Conservation (phyloP, 2,888 invertebrate species). For the Bhutanitis thaidina region DNA sequence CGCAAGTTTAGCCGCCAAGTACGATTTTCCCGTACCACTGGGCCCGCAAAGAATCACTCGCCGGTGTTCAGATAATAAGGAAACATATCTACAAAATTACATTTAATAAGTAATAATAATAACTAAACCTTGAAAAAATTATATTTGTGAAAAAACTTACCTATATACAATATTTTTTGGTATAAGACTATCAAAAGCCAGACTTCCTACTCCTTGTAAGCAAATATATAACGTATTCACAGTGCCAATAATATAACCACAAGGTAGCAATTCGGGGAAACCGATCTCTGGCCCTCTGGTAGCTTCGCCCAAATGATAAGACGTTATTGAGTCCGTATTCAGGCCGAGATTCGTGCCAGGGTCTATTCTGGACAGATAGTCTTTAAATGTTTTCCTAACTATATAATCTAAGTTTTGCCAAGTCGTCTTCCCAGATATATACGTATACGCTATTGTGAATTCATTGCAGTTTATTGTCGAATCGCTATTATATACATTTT, state of each 20-base stretch:
- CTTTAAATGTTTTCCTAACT: constrained; percentile 95
- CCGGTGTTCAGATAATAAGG: constrained; percentile 94
- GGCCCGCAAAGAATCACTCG: constrained; percentile 97
- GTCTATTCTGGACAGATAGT: constrained; percentile 95
- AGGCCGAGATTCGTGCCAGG: constrained; percentile 93
- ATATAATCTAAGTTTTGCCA: constrained; percentile 97
- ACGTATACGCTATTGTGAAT: constrained; percentile 92
- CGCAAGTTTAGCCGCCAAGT: constrained; percentile 95
- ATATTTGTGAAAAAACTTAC: constrained; percentile 44
- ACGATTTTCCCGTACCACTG: constrained; percentile 97
- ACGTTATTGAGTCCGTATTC: constrained; percentile 92
- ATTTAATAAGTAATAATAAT: constrained; percentile 8
- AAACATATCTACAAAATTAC: constrained; percentile 81
- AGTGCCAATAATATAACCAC: constrained; percentile 95
- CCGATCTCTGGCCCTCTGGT: constrained; percentile 89
- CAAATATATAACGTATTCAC: constrained; percentile 93
- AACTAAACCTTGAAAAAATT: not conserved
- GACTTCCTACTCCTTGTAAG: constrained; percentile 89
- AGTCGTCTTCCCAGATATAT: constrained; percentile 94
- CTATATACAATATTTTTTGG: constrained; percentile 98
- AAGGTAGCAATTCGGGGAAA: constrained; percentile 94
- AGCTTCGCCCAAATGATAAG: constrained; percentile 96
- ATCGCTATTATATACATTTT: constrained; percentile 72
- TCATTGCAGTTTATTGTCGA: constrained; percentile 83
- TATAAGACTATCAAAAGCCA: constrained; percentile 97